These are phyloP conservation scores for Hippoglossus hippoglossus DNA, from an alignment of 2,797 vertebrate species.

Conservation along the genomic window DNA sequence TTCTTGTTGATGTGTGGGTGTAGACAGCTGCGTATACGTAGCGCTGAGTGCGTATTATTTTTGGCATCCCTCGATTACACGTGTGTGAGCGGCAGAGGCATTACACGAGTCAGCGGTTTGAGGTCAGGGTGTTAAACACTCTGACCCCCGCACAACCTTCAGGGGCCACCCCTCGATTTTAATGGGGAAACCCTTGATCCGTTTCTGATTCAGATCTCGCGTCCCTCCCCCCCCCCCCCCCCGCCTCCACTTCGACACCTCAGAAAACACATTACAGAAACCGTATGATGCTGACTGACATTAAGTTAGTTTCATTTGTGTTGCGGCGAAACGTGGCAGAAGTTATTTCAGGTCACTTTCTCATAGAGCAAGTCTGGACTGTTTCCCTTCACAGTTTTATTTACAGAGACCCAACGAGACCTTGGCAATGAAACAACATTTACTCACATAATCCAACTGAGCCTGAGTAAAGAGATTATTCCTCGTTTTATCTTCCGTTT, in stretches of 20 bases:
- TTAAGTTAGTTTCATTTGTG: not conserved
- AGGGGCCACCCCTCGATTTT: constrained; percentile 46
- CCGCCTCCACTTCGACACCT: not conserved
- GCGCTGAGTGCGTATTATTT: constrained; percentile 61
- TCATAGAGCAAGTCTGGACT: too few species aligned
- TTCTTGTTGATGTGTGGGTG: constrained; percentile 44
- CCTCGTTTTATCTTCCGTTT: not conserved
- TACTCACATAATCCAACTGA: constrained; percentile 1
- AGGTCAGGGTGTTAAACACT: constrained; percentile 82
- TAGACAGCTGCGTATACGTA: constrained; percentile 21
- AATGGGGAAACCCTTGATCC: constrained; percentile 72
- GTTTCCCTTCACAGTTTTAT: not conserved
- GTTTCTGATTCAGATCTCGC: not conserved
- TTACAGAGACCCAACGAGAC: not conserved
- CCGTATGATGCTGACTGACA: constrained; percentile 2
- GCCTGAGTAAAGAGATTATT: constrained; percentile 25
- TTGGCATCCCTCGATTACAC: constrained; percentile 33
- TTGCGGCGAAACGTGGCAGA: not conserved
- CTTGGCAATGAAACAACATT: not conserved
- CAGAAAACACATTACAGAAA: constrained; percentile 24
- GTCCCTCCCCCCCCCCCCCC: too few species aligned
- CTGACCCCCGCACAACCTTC: constrained; percentile 60
- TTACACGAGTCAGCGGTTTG: constrained; percentile 70
- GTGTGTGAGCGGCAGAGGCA: constrained; percentile 50
- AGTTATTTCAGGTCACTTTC: not conserved